Percentiles rank a stretch among this genome's conserved stretches.
These are phyloP conservation scores for Phengaris arion DNA, from an alignment of 2,888 invertebrate genomes.

Conservation along the genomic window DNA sequence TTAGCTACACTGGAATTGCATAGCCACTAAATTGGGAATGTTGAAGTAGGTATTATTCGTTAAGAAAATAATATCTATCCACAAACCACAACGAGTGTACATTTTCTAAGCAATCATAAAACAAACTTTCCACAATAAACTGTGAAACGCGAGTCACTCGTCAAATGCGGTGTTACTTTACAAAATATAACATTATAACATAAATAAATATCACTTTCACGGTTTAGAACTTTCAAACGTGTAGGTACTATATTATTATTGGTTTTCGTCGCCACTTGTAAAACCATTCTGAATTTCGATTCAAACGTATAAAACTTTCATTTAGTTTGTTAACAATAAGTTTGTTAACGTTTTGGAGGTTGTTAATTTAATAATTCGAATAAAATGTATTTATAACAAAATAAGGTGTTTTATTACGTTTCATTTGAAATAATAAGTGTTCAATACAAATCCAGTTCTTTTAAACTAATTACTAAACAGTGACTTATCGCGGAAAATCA, in stretches of 20 bases:
- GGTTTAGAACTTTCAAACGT: conserved; percentile 10
- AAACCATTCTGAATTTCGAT: conserved; percentile 2
- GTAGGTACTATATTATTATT: background rate
- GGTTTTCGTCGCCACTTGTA: conserved; percentile 19
- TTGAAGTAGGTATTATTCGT: background rate
- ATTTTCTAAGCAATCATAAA: conserved; percentile 8
- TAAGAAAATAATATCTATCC: background rate
- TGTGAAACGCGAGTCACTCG: background rate
- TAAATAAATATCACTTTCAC: conserved; percentile 20
- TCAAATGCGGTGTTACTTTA: conserved; percentile 4
- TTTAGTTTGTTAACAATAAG: background rate
- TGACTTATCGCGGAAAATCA: no score
- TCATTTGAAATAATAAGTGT: no score
- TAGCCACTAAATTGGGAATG: no score
- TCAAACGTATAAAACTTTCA: background rate
- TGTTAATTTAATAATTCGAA: no score
- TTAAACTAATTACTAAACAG: no score
- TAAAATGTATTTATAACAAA: no score
- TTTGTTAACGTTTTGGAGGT: background rate
- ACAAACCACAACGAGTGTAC: background rate
- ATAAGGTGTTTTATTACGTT: no score
- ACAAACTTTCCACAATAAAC: conserved; percentile 9
- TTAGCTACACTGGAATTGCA: no score
- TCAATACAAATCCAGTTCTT: no score
- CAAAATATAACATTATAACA: conserved; percentile 2